Conservation (phyloP, 2,888 invertebrate genomes). For the Nephrotoma appendiculata region DNA sequence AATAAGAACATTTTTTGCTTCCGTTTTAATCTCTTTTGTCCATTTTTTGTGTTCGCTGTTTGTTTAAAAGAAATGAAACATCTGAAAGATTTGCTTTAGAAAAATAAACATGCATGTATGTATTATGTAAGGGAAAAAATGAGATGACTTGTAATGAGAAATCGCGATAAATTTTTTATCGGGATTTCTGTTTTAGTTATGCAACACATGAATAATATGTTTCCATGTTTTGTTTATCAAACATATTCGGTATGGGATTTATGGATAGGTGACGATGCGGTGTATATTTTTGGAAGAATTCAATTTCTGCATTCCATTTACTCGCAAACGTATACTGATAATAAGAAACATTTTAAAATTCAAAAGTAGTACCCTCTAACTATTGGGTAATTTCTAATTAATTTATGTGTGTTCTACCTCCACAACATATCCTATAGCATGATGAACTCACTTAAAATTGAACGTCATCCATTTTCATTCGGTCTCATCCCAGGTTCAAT, state of each 20-base stretch:
- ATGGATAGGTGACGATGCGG: too few relatives aligned
- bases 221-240: neutral
- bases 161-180: neutral
- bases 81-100: neutral
- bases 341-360: too few relatives aligned
- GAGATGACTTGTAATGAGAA: neutral
- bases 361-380: too few relatives aligned
- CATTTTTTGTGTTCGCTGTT: neutral
- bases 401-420: too few relatives aligned
- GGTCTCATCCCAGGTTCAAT: too few relatives aligned
- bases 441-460: too few relatives aligned
- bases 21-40: neutral
- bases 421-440: too few relatives aligned
- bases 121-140: neutral
- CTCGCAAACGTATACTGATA: too few relatives aligned
- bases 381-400: too few relatives aligned
- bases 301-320: too few relatives aligned
- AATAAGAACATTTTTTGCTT: neutral
- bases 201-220: neutral
- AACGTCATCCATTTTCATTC: too few relatives aligned
- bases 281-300: too few relatives aligned
- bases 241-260: neutral
- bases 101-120: neutral
- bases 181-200: neutral
- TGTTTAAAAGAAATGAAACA: neutral